phyloP scores from a whole-genome alignment of 2,797 vertebrate genomes.

The Basileuterus tristriatus region DNA sequence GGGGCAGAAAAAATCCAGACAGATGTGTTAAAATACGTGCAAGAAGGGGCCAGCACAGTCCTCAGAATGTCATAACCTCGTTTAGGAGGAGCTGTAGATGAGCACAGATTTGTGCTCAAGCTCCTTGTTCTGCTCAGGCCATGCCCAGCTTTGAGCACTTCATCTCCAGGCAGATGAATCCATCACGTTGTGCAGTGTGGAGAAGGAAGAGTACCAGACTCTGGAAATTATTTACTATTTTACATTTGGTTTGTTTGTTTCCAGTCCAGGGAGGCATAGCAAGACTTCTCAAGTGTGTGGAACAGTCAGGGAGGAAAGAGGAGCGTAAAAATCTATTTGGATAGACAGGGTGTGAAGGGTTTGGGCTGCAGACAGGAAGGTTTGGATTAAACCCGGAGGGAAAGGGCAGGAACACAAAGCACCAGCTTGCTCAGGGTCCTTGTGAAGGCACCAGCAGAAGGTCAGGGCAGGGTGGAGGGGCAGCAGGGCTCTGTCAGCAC shows the following conservation, averaged over 20 bases:
- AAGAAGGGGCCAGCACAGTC: background rate
- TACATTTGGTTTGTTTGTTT: background rate
- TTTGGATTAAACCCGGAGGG: background rate
- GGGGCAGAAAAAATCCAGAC: too few species aligned
- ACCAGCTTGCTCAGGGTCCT: background rate
- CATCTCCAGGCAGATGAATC: background rate
- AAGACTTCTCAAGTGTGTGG: background rate
- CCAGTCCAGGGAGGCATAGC: background rate
- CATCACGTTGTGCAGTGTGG: accelerated
- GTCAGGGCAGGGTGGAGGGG: background rate
- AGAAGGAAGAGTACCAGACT: background rate
- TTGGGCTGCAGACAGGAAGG: background rate
- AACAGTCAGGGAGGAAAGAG: background rate
- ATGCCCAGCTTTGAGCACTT: background rate
- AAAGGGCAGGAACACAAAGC: background rate
- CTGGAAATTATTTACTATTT: background rate
- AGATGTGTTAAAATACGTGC: background rate
- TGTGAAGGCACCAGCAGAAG: background rate
- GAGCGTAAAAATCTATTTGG: background rate
- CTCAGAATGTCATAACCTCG: accelerated
- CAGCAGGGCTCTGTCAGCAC: background rate
- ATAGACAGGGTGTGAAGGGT: background rate
- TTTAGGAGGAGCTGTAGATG: background rate
- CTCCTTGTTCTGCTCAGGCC: background rate
- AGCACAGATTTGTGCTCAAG: background rate